Evolutionary conservation across 2,113 vertebrate species (phyloP).

Genomic region (Rhizomys pruinosus): DNA sequence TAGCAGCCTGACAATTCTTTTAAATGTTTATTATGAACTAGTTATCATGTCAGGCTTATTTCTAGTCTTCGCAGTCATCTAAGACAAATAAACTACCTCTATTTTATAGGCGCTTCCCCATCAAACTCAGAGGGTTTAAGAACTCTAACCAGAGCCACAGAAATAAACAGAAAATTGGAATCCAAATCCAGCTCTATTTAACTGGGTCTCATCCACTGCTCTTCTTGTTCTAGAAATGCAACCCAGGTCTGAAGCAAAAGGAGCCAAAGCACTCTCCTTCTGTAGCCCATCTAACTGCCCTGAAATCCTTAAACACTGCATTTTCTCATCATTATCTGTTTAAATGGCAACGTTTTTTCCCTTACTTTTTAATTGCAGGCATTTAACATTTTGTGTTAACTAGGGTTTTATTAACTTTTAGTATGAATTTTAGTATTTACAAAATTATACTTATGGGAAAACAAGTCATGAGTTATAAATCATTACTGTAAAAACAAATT

Average conservation of each 20-base stretch:
- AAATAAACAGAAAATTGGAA: neutral
- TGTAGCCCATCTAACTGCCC: neutral
- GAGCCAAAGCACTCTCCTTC: neutral
- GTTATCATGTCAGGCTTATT: neutral
- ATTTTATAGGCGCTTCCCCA: neutral
- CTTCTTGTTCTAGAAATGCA: neutral
- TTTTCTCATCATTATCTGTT: neutral
- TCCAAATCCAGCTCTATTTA: neutral
- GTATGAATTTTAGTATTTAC: neutral
- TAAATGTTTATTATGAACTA: neutral
- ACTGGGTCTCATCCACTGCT: neutral
- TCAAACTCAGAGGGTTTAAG: neutral
- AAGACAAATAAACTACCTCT: neutral
- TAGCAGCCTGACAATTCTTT: neutral
- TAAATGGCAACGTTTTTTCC: neutral
- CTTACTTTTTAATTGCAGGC: neutral
- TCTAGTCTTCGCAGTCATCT: neutral
- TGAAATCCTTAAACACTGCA: neutral
- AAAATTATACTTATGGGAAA: slow-evolving; percentile 36
- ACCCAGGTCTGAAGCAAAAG: neutral
- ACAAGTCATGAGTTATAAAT: neutral
- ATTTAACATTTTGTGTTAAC: too few species aligned
- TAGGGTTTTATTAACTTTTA: neutral
- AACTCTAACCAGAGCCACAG: neutral
- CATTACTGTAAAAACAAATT: slow-evolving; percentile 46